Base-by-base conservation (phyloP, 2,888 invertebrate genomes). In the Drosophila testacea region DNA sequence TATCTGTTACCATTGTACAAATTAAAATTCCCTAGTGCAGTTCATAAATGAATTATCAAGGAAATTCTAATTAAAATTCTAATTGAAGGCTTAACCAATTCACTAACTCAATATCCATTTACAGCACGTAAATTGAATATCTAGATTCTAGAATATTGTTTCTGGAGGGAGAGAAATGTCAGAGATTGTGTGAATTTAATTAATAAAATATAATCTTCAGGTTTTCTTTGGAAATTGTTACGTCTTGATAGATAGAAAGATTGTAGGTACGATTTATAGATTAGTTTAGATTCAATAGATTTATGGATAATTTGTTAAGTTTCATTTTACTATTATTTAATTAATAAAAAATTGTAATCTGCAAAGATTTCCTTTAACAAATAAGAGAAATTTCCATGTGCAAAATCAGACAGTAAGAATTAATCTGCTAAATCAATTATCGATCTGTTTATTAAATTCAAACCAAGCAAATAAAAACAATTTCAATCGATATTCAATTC, bases 101-200 rank as follows among this genome's bases (percentile, higher is more conserved):
- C 9, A 48, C 70, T 59, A 63, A 63, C 46, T 74, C 9, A 56
- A 36, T 73, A 50, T 62, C n/a, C 34, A 51, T 48, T 66, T 54
- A 44, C 42, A 30, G 13, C 1, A n/a, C 48, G n/a, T 9, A 11
- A 36, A 57, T 47, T 56, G 28, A 46, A 56, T 28, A 6, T 38
- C 11, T 22, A 22, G 32, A 34, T 6, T 38, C 11, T 32, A 22
- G 30, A 13, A n/a, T 28, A 16, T 27, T 6, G n/a, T n/a, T 42
- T 22, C 11, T 1, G n/a, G 42, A 1, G n/a, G 22, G 6, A 11
- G 9, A 13, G 2, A 38, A 47, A 9, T 38, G 16, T 0, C 38
- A 38, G 46, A 16, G 28, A 57, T 57, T 57, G 55, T 42, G 32
- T 11, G 2, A 46, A 22, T 22, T 16, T 32, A 42, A 42, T 54